These are phyloP conservation scores for Napeogenes inachia DNA, from an alignment of 2,888 invertebrate genomes.

Conservation along the genomic window DNA sequence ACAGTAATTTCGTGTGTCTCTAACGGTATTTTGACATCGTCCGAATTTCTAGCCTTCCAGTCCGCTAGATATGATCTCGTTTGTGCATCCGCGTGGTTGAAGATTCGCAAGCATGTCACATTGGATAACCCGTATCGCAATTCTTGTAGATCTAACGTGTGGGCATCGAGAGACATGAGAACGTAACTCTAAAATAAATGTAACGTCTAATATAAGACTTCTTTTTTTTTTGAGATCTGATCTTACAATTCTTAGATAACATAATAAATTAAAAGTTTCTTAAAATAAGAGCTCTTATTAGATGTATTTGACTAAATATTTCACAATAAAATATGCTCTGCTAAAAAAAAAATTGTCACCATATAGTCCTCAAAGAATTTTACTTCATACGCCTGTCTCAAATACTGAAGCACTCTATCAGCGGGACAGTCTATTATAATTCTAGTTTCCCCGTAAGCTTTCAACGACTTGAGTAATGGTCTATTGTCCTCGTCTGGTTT, in stretches of 20 bases:
- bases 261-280: too few species aligned
- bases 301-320: too few species aligned
- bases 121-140: conserved; percentile 80
- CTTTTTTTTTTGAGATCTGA: neutral
- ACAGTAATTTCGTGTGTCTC: conserved; percentile 59
- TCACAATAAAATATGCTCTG: too few species aligned
- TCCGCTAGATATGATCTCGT: conserved; percentile 71
- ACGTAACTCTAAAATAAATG: conserved; percentile 58
- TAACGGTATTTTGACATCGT: conserved; percentile 51
- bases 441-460: conserved; percentile 81
- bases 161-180: conserved; percentile 78
- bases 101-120: conserved; percentile 82
- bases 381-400: conserved; percentile 88
- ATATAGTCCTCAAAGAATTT: conserved; percentile 91
- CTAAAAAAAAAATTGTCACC: conserved; percentile 45
- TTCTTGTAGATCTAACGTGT: conserved; percentile 80
- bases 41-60: conserved; percentile 49
- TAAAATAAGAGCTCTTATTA: too few species aligned
- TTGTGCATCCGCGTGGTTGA: conserved; percentile 77
- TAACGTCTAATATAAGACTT: neutral
- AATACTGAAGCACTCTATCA: conserved; percentile 80
- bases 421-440: conserved; percentile 87
- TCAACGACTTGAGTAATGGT: conserved; percentile 85
- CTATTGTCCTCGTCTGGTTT: conserved; percentile 75
- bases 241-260: too few species aligned